A percentile compares a stretch with the other conserved stretches of the same genome.
These are phyloP conservation scores for Erpetoichthys calabaricus DNA, from an alignment of 2,797 vertebrate genomes.

Conservation along the genomic window DNA sequence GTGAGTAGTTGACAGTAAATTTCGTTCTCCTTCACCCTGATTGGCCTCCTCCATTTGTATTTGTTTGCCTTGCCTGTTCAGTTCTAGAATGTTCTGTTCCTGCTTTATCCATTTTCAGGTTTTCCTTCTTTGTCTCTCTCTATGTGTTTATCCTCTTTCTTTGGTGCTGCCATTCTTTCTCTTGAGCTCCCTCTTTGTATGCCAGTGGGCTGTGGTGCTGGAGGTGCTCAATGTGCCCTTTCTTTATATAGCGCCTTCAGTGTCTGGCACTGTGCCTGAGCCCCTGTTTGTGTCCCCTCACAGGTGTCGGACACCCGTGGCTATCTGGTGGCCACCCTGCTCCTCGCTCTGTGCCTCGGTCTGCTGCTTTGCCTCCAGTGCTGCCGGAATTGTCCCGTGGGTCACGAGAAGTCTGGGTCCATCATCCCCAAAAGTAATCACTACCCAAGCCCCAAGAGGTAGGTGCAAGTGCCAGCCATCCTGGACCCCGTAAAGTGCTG, in stretches of 20 bases:
- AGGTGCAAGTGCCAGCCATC: too few relatives aligned
- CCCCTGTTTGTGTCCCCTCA: constrained; percentile 7
- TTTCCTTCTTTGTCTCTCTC: too few relatives aligned
- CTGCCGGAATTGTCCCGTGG: constrained; percentile 55
- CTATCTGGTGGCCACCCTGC: constrained; percentile 76
- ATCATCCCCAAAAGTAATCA: constrained; percentile 78
- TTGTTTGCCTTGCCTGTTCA: not conserved
- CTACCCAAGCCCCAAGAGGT: constrained; percentile 95
- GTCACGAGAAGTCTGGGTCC: constrained; percentile 41
- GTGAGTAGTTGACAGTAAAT: too few relatives aligned
- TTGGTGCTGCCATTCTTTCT: too few relatives aligned
- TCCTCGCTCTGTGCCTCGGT: constrained; percentile 72
- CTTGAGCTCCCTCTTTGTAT: too few relatives aligned
- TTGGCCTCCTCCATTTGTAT: too few relatives aligned
- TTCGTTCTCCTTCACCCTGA: not conserved
- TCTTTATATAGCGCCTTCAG: too few relatives aligned
- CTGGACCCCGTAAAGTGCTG: not conserved
- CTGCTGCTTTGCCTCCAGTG: constrained; percentile 79
- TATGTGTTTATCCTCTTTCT: too few relatives aligned
- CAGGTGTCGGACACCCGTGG: constrained; percentile 89
- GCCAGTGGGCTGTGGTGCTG: too few relatives aligned
- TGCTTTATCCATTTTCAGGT: too few relatives aligned
- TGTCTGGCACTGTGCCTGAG: too few relatives aligned
- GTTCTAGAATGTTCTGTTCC: not conserved
- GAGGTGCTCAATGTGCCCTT: too few relatives aligned